Evolutionary conservation across 2,797 vertebrate genomes (phyloP).

Genomic region (Myotis findleyi): DNA sequence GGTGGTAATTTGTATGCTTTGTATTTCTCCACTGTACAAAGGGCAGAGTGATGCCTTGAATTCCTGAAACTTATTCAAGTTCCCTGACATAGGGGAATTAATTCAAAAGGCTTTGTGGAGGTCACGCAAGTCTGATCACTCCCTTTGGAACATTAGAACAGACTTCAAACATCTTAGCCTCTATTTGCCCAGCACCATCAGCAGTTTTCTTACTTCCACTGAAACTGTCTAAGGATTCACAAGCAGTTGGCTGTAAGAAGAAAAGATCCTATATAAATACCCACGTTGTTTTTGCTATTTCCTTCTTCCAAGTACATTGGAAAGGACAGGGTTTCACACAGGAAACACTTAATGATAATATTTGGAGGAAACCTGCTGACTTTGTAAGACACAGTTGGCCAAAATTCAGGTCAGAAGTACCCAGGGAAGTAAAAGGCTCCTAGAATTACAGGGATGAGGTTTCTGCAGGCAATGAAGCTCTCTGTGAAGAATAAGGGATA

Average conservation of each 20-base stretch:
- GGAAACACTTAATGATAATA: constrained; percentile 85
- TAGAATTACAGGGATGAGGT: constrained; percentile 74
- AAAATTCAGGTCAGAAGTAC: constrained; percentile 82
- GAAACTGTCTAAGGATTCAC: constrained; percentile 64
- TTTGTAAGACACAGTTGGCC: constrained; percentile 82
- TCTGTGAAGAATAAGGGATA: constrained; percentile 77
- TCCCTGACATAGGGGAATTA: constrained; percentile 46
- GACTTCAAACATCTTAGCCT: constrained; percentile 27
- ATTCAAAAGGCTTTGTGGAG: constrained; percentile 16
- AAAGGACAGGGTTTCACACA: constrained; percentile 83
- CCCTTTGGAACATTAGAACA: constrained; percentile 34
- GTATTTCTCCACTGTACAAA: not conserved
- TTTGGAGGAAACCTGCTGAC: constrained; percentile 85
- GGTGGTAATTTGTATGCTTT: not conserved
- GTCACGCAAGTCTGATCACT: constrained; percentile 15
- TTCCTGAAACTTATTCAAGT: constrained; percentile 52
- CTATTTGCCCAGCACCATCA: constrained; percentile 12
- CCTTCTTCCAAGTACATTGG: constrained; percentile 83
- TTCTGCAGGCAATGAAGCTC: constrained; percentile 64
- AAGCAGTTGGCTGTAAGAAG: constrained; percentile 55
- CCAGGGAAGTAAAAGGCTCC: constrained; percentile 71
- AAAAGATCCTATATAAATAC: constrained; percentile 74
- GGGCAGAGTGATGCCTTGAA: not conserved
- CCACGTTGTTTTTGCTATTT: constrained; percentile 74
- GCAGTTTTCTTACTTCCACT: not conserved